A percentile compares a stretch with the other conserved stretches of the same genome.
phyloP scores from a whole-genome alignment of 1,140 invertebrate genomes.

The Antheraea mylitta region DNA sequence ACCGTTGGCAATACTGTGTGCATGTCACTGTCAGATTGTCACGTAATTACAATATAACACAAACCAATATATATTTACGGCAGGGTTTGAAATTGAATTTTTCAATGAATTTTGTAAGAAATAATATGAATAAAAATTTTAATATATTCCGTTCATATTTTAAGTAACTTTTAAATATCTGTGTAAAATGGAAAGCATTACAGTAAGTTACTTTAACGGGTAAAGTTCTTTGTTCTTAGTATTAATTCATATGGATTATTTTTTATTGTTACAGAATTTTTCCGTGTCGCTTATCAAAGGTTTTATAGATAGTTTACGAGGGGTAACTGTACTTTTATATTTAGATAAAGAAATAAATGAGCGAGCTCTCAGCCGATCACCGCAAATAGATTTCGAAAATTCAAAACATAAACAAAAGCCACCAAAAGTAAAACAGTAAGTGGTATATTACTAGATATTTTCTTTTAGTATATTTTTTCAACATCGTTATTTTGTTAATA shows the following conservation, averaged over 20 bases:
- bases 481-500: neutral
- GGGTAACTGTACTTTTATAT: slow-evolving; percentile 84
- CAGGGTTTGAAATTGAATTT: slow-evolving; percentile 22
- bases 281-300: slow-evolving; percentile 82
- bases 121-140: slow-evolving; percentile 33
- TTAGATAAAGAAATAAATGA: slow-evolving; percentile 86
- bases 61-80: slow-evolving; percentile 35
- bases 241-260: slow-evolving; percentile 21
- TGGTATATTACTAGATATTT: neutral
- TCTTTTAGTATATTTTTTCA: neutral
- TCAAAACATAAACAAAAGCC: slow-evolving; percentile 74
- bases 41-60: slow-evolving; percentile 20
- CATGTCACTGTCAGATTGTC: slow-evolving; percentile 14
- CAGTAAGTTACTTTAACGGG: slow-evolving; percentile 35
- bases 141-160: slow-evolving; percentile 3
- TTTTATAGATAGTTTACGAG: slow-evolving; percentile 84
- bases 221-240: slow-evolving; percentile 23
- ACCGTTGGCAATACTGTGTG: neutral
- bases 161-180: neutral
- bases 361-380: slow-evolving; percentile 76
- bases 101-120: slow-evolving; percentile 33
- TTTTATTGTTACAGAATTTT: slow-evolving; percentile 80
- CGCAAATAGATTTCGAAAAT: slow-evolving; percentile 63
- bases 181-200: slow-evolving; percentile 58
- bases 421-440: slow-evolving; percentile 78